phyloP scores from a whole-genome alignment of 2,888 invertebrate genomes.

The Octodonta nipae region DNA sequence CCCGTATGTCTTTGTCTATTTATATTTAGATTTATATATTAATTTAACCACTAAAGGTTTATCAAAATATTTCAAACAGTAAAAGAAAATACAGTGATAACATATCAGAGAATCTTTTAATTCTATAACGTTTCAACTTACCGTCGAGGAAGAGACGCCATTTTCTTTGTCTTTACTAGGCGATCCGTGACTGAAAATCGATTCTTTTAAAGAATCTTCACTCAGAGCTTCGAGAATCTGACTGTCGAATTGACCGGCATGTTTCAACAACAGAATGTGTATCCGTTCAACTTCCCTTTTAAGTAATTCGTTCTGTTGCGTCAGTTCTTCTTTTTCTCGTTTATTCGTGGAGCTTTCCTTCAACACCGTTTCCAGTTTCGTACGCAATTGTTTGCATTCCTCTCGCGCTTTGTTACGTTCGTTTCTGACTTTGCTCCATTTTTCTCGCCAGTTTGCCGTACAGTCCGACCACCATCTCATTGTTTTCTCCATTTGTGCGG shows the following conservation, averaged over 20 bases:
- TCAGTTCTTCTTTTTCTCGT: slow-evolving; percentile 66
- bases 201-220: slow-evolving; percentile 36
- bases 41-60: too few relatives aligned
- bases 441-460: slow-evolving; percentile 89
- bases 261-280: slow-evolving; percentile 50
- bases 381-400: slow-evolving; percentile 69
- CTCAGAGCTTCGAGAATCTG: slow-evolving; percentile 38
- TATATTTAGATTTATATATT: too few relatives aligned
- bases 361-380: slow-evolving; percentile 62
- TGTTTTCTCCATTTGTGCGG: slow-evolving; percentile 97
- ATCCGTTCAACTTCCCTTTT: slow-evolving; percentile 73
- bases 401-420: slow-evolving; percentile 88
- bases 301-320: slow-evolving; percentile 60
- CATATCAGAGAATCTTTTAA: slow-evolving; percentile 12
- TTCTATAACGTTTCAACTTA: slow-evolving; percentile 33
- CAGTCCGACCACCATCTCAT: slow-evolving; percentile 99
- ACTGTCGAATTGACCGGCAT: slow-evolving; percentile 55
- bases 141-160: slow-evolving; percentile 5
- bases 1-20: too few relatives aligned
- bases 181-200: slow-evolving; percentile 29
- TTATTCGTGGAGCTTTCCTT: slow-evolving; percentile 64
- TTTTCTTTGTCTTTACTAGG: slow-evolving; percentile 27
- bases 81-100: slow-evolving; percentile 5
- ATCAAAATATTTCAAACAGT: too few relatives aligned
- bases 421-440: slow-evolving; percentile 88